These are phyloP conservation scores for Drosophila erecta DNA, from an alignment of 1,140 invertebrate genomes.

Conservation along the genomic window DNA sequence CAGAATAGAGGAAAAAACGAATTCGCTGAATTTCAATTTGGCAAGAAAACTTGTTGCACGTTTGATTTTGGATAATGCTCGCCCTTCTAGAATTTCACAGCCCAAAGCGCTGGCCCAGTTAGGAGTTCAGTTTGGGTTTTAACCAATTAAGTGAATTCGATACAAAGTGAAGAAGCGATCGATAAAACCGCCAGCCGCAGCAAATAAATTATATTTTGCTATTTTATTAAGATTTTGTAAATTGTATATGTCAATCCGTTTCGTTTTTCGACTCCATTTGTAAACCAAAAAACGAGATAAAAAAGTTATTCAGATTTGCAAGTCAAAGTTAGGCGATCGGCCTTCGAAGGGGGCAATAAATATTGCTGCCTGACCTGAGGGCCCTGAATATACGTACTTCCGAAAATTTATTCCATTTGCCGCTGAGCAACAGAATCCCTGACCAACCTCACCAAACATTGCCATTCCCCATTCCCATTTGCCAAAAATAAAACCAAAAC, in stretches of 20 bases:
- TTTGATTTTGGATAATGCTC: constrained; percentile 6
- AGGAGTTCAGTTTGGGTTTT: constrained; percentile 47
- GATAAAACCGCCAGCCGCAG: constrained; percentile 60
- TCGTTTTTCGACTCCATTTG: constrained; percentile 35
- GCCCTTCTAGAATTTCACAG: constrained; percentile 52
- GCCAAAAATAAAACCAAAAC: constrained; percentile 38
- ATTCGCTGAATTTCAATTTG: constrained; percentile 33
- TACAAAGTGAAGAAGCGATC: constrained; percentile 32
- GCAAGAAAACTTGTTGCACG: constrained; percentile 16
- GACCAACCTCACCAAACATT: constrained; percentile 63
- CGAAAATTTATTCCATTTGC: constrained; percentile 27
- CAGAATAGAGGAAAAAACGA: neutral
- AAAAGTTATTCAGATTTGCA: constrained; percentile 56
- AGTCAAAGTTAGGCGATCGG: constrained; percentile 61
- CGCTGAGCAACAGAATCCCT: constrained; percentile 44
- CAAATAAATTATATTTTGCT: constrained; percentile 38
- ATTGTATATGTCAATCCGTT: constrained; percentile 54
- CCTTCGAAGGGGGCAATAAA: constrained; percentile 63
- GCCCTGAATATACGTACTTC: constrained; percentile 32
- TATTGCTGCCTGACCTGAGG: constrained; percentile 26
- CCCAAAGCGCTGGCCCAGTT: constrained; percentile 63
- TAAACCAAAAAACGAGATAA: constrained; percentile 18
- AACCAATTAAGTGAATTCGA: constrained; percentile 68
- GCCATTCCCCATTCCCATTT: constrained; percentile 35
- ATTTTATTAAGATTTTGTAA: constrained; percentile 21